Evolutionary conservation across 2,888 invertebrate genomes (phyloP), one percentile per base, ranked within the genome.

Genomic region (Koerneria pararmatus): DNA sequence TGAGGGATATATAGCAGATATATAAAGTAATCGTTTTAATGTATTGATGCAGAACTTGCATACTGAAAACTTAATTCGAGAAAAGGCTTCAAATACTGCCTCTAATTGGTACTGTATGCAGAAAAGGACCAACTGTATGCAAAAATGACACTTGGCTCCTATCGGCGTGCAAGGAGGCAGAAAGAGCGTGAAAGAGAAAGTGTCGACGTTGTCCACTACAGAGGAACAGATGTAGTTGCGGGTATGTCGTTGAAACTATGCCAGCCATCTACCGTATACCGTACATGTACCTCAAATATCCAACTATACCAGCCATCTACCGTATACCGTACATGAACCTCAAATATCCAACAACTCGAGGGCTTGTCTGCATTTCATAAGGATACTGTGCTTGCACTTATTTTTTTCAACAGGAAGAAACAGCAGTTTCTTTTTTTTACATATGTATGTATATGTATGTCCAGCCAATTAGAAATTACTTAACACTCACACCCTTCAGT

Each of bases 161-260:
- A 64, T 48, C 3, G 64, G 64, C 31, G 56, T 64, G 1, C 54
- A 64, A 46, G 54, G 64, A 64, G 64, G 64, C 31, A 64, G 64
- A 34, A 64, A 64, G n/a, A 64, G 24, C 5, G 64, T 56, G 19
- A 64, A 64, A 22, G 64, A 64, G 56, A 64, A 64, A n/a, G 11
- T 41, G 24, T 64, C 64, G 8, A 54, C 34, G 46, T 64, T 64
- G 3, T 64, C 64, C 64, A 56, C 46, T 19, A 64, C 31, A 41
- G 29, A 31, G 29, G 64, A 64, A 22, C 54, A 64, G 29, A 64
- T 32, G 24, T 41, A 64, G 41, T 27, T 41, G 64, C 64, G 8
- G 29, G 46, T 19, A 64, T 64, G 46, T 64, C 64, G 6, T 31
- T 41, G 22, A 46, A 48, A 41, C 54, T 32, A 32, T 56, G 37